A percentile compares a stretch with the other conserved stretches of the same genome.
Conservation (phyloP, 2,888 invertebrate genomes). For the Xanthorhoe spadicearia region DNA sequence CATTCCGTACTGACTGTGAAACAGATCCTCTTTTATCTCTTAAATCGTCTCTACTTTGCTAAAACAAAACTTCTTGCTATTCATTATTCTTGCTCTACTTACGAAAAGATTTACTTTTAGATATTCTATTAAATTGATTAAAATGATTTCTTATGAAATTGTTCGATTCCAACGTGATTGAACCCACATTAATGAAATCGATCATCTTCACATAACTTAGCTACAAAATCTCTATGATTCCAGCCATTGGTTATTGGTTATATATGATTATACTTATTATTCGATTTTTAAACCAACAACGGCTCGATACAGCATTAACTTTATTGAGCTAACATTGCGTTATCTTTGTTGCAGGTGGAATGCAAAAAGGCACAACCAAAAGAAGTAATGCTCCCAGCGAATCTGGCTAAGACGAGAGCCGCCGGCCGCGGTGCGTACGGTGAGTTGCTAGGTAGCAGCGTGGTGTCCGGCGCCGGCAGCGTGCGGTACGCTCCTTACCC, state of each 20-base stretch:
- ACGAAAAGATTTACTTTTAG: background rate
- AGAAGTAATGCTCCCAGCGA: slow-evolving; percentile 99
- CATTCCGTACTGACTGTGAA: slow-evolving; percentile 16
- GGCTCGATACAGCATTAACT: background rate
- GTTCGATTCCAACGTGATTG: too few relatives aligned
- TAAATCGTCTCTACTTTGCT: slow-evolving; percentile 1
- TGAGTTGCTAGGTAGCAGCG: slow-evolving; percentile 95
- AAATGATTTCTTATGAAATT: too few relatives aligned
- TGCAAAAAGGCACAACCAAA: slow-evolving; percentile 99
- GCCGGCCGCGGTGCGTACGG: slow-evolving; percentile 98
- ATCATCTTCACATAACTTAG: too few relatives aligned
- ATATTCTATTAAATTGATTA: background rate
- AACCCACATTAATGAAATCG: too few relatives aligned
- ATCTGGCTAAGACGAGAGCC: slow-evolving; percentile 97
- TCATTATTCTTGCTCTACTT: slow-evolving; percentile 3
- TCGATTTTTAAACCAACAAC: too few relatives aligned
- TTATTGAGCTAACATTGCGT: background rate
- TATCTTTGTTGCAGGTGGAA: slow-evolving; percentile 93
- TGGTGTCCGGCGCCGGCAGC: slow-evolving; percentile 83
- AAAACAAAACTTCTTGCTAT: slow-evolving; percentile 8
- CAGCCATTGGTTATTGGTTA: too few relatives aligned
- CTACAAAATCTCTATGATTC: too few relatives aligned
- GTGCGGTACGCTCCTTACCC: slow-evolving; percentile 87
- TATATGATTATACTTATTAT: too few relatives aligned
- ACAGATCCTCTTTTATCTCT: background rate